Evolutionary conservation across 2,888 invertebrate species (phyloP).

Genomic region (Trissoscelio sp.): DNA sequence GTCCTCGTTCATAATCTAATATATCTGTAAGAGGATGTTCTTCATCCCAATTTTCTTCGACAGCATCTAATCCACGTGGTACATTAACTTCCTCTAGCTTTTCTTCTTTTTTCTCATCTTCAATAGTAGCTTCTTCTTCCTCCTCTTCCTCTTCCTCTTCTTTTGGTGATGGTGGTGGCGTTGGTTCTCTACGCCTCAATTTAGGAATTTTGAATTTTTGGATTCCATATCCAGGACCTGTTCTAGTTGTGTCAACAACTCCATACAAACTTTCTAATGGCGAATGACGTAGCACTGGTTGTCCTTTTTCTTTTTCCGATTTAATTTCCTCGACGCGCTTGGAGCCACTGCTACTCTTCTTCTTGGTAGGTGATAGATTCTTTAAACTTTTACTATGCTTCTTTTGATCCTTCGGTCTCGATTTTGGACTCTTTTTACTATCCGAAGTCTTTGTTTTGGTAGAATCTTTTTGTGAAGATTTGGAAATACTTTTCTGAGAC

Average conservation of each 20-base stretch:
- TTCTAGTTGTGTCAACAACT: slow-evolving; percentile 81
- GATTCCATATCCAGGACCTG: slow-evolving; percentile 84
- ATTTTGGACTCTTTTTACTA: slow-evolving; percentile 15
- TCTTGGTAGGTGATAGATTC: slow-evolving; percentile 1
- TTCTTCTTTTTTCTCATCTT: slow-evolving; percentile 50
- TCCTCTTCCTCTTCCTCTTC: slow-evolving; percentile 48
- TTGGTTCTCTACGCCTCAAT: slow-evolving; percentile 80
- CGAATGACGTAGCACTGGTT: slow-evolving; percentile 80
- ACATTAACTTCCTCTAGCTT: slow-evolving; percentile 75
- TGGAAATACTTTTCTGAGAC: background rate
- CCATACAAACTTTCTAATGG: slow-evolving; percentile 84
- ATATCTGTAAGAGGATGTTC: slow-evolving; percentile 17
- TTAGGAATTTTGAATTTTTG: slow-evolving; percentile 86
- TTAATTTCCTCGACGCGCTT: slow-evolving; percentile 58
- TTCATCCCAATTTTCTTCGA: slow-evolving; percentile 50
- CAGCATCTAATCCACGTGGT: slow-evolving; percentile 74
- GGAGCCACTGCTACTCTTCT: slow-evolving; percentile 17
- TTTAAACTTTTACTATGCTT: slow-evolving; percentile 15
- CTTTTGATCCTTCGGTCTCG: background rate
- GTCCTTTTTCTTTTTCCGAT: background rate
- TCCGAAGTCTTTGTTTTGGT: background rate
- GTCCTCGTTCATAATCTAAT: no score
- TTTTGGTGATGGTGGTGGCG: slow-evolving; percentile 68
- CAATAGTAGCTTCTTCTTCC: slow-evolving; percentile 50
- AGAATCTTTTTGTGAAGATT: slow-evolving; percentile 1